Evolutionary conservation across 2,797 vertebrate species (phyloP).

Genomic region (Gymnoscopelus braueri): DNA sequence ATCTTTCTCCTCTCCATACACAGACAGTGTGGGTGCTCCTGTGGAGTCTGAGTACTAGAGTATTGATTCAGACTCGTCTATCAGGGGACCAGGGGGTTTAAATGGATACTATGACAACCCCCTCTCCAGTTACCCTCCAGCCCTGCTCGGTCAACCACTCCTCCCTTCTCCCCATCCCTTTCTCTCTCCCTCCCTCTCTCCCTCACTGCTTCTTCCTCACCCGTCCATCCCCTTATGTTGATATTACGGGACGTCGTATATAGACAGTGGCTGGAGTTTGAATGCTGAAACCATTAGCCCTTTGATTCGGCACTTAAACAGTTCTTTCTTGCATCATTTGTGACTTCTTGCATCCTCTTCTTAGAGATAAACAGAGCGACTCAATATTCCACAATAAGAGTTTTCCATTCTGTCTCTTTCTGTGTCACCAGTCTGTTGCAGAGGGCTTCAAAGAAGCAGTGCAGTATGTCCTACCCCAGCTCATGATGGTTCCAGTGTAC

Average conservation of each 20-base stretch:
- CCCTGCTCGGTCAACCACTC: slow-evolving; percentile 23
- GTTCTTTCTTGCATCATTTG: neutral
- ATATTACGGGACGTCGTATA: slow-evolving; percentile 12
- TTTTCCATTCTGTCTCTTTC: neutral
- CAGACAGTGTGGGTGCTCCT: slow-evolving; percentile 55
- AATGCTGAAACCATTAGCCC: neutral
- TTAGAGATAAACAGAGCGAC: neutral
- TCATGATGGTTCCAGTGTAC: slow-evolving; percentile 97
- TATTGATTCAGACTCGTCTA: slow-evolving; percentile 78
- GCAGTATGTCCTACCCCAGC: slow-evolving; percentile 94
- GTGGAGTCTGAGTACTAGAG: slow-evolving; percentile 64
- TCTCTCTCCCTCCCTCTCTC: slow-evolving; percentile 1
- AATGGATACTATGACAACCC: slow-evolving; percentile 70
- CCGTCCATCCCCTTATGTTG: slow-evolving; percentile 17
- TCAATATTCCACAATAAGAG: neutral
- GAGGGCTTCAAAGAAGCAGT: slow-evolving; percentile 97
- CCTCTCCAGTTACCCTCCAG: slow-evolving; percentile 64
- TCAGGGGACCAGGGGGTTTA: slow-evolving; percentile 74
- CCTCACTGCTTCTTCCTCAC: neutral
- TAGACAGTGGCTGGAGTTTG: neutral
- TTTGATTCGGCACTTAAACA: neutral
- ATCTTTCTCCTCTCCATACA: neutral
- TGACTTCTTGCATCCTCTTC: too few relatives aligned
- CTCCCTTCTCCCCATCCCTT: neutral
- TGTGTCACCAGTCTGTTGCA: slow-evolving; percentile 86